phyloP scores from a whole-genome alignment of 1,140 invertebrate species.

The Brachionus koreanus region DNA sequence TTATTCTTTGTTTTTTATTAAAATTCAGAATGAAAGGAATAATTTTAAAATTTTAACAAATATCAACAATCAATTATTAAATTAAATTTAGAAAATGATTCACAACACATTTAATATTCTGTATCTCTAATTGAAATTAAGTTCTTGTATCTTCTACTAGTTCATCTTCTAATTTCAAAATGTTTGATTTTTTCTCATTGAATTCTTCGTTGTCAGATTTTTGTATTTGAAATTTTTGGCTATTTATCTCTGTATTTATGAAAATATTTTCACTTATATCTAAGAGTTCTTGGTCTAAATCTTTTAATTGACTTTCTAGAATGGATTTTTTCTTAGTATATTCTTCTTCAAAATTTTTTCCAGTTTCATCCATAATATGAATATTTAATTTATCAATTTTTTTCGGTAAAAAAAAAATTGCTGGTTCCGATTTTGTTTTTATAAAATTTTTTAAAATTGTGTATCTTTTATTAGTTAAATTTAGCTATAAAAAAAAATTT shows the following conservation, averaged over 20 bases:
- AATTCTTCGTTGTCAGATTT: not conserved
- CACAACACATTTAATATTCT: not conserved
- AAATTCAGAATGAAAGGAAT: no score
- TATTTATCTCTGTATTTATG: not conserved
- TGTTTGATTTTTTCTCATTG: not conserved
- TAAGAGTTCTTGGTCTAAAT: not conserved
- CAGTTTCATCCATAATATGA: not conserved
- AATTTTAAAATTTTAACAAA: no score
- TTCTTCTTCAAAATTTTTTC: conserved; percentile 6
- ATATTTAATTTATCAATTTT: not conserved
- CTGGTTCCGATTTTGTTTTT: conserved; percentile 13
- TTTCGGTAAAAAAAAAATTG: conserved; percentile 36
- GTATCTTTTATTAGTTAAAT: not conserved
- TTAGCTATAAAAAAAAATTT: not conserved
- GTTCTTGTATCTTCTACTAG: not conserved
- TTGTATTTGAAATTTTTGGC: not conserved
- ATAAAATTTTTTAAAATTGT: conserved; percentile 25
- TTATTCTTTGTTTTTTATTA: no score
- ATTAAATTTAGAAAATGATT: no score
- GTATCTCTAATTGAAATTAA: not conserved
- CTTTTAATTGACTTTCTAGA: not conserved
- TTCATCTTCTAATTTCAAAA: not conserved
- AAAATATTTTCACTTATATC: not conserved
- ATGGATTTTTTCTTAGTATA: not conserved
- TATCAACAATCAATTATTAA: no score